Percentiles rank a stretch among this genome's conserved stretches.
Evolutionary conservation across 2,113 vertebrate genomes (phyloP).

Genomic region (Nerophis ophidion): DNA sequence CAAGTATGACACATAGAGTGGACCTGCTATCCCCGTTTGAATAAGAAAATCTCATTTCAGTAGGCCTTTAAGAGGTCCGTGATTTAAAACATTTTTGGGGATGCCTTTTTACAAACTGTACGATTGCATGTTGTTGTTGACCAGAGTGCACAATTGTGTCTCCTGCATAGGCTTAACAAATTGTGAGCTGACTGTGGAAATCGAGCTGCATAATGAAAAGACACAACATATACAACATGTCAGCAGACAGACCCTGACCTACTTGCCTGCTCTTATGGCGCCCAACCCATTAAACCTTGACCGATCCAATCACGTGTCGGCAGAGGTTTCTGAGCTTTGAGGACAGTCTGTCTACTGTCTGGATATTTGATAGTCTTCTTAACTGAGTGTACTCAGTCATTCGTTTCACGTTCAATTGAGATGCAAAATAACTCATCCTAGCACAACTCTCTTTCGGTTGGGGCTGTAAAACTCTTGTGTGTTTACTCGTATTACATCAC

Average conservation of each 20-base stretch:
- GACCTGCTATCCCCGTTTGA: too few species aligned
- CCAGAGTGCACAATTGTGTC: neutral
- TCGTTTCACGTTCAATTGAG: conserved; percentile 23
- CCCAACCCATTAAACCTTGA: conserved; percentile 61
- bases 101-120: too few species aligned
- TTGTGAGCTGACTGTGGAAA: neutral
- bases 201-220: neutral
- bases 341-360: conserved; percentile 48
- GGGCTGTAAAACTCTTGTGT: neutral
- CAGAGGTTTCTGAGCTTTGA: conserved; percentile 16
- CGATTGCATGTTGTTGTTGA: neutral
- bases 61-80: too few species aligned
- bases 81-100: too few species aligned
- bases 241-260: conserved; percentile 49
- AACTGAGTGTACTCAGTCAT: conserved; percentile 15
- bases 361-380: conserved; percentile 23
- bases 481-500: neutral
- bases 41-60: too few species aligned
- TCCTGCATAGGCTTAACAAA: neutral
- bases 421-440: conserved; percentile 14
- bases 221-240: conserved; percentile 12
- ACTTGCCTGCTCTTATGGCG: conserved; percentile 41
- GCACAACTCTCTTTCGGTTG: neutral
- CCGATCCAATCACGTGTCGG: conserved; percentile 43
- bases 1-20: too few species aligned